Evolutionary conservation across 2,888 invertebrate genomes (phyloP).

Genomic region (Megastigmus dorsalis): DNA sequence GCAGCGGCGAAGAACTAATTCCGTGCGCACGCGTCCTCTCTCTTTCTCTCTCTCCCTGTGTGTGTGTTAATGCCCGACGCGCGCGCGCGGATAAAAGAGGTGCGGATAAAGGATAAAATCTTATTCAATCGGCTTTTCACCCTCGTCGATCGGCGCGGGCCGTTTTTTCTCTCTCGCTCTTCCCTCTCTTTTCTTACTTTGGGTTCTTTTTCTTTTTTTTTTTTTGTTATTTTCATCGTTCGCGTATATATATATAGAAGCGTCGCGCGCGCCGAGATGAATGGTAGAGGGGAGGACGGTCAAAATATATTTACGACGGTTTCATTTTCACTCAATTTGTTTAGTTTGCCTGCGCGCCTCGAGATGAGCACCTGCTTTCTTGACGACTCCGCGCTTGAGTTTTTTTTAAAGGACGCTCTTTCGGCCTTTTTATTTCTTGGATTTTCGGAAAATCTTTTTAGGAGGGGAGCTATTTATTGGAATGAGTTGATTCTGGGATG

Average conservation of each 20-base stretch:
- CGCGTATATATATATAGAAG: not conserved
- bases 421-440: no score
- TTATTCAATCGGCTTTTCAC: conserved; percentile 54
- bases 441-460: no score
- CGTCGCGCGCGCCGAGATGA: conserved; percentile 22
- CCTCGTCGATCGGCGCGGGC: conserved; percentile 24
- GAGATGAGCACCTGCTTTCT: conserved; percentile 26
- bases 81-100: conserved; percentile 31
- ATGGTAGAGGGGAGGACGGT: conserved; percentile 6
- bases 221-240: conserved; percentile 6
- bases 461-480: no score
- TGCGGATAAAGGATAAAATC: conserved; percentile 55
- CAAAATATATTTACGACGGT: conserved; percentile 35
- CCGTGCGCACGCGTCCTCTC: conserved; percentile 29
- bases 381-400: not conserved
- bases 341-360: not conserved
- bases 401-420: no score
- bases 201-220: not conserved
- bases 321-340: conserved; percentile 48
- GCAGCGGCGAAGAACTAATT: conserved; percentile 52
- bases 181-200: not conserved
- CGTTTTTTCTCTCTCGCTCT: not conserved
- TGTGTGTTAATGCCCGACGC: conserved; percentile 28
- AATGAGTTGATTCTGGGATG: no score
- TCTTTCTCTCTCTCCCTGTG: no score